Percentiles rank a stretch among this genome's conserved stretches.
Conservation (phyloP, 2,888 invertebrate species). For the Galerucella calmariensis region DNA sequence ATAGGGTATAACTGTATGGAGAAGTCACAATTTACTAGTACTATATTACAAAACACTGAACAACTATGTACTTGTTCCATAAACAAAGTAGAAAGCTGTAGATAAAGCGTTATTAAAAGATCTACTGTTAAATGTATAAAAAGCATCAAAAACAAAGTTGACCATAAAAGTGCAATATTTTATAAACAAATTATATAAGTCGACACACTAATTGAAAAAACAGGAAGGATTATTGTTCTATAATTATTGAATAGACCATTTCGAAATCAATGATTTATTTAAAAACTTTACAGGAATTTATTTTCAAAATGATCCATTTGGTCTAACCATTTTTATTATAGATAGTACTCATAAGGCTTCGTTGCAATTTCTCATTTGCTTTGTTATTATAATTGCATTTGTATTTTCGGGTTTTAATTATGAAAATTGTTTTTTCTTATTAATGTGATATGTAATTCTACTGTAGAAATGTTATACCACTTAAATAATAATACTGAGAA, state of each 20-base stretch:
- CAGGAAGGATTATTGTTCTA: neutral
- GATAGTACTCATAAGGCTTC: constrained; percentile 4
- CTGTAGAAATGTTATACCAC: constrained; percentile 13
- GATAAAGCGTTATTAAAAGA: too few relatives aligned
- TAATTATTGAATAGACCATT: neutral
- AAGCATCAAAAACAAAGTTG: neutral
- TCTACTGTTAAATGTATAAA: neutral
- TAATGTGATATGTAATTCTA: constrained; percentile 11
- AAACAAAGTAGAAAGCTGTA: neutral
- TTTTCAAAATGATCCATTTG: neutral
- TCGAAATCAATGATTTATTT: neutral
- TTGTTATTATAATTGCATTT: constrained; percentile 11
- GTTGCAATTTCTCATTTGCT: neutral
- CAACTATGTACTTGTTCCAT: neutral
- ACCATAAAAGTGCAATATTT: constrained; percentile 7
- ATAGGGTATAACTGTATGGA: neutral
- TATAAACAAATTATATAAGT: neutral
- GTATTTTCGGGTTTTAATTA: neutral
- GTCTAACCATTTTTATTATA: neutral
- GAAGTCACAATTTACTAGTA: neutral
- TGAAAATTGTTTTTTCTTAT: neutral
- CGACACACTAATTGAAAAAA: neutral
- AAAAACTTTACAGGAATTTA: neutral
- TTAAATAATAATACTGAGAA: constrained; percentile 17
- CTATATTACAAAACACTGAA: neutral